Percentiles rank a stretch among this genome's conserved stretches.
phyloP scores from a whole-genome alignment of 2,113 vertebrate species.

The Perca fluviatilis region DNA sequence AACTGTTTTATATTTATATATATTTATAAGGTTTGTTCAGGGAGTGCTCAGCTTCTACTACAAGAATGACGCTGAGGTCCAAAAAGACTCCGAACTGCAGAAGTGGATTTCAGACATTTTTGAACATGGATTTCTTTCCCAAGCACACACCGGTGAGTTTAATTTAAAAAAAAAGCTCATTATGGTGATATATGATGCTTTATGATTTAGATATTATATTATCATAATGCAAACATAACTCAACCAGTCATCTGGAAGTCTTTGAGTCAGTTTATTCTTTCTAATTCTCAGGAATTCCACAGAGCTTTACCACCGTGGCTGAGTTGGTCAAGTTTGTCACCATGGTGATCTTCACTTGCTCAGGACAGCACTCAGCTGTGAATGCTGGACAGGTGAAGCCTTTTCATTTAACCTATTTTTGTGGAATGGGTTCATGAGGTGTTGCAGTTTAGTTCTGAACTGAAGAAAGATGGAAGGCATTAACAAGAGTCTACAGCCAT shows the following conservation, averaged over 20 bases:
- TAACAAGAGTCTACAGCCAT: neutral
- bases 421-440: neutral
- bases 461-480: no score
- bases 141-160: constrained; percentile 66
- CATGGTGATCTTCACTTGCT: no score
- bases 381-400: constrained; percentile 75
- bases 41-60: constrained; percentile 40
- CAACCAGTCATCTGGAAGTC: neutral
- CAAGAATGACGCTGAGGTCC: no score
- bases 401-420: neutral
- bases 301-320: no score
- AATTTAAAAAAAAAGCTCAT: neutral
- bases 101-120: no score
- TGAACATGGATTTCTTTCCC: no score
- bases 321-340: no score
- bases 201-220: neutral
- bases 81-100: no score
- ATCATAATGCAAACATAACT: neutral
- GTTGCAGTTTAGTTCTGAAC: neutral
- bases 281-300: constrained; percentile 5
- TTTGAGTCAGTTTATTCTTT: neutral
- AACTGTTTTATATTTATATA: neutral
- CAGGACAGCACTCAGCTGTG: constrained; percentile 53
- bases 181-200: neutral
- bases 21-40: constrained; percentile 85